Base-by-base conservation (phyloP, 2,797 vertebrate species). In the Notolepis coatsorum region DNA sequence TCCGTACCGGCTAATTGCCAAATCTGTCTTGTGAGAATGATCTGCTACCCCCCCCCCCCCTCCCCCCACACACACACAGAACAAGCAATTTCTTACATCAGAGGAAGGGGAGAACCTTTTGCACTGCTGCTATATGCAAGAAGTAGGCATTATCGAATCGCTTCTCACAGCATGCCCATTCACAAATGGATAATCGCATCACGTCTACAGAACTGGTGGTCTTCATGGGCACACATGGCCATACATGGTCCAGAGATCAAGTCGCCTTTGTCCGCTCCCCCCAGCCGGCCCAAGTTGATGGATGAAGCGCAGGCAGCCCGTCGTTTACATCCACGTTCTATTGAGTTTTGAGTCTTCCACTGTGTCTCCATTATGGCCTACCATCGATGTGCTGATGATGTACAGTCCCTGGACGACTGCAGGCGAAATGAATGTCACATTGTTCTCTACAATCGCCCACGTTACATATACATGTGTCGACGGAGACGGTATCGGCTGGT, bases 1-100 rank as follows among this genome's bases (percentile, higher is more conserved):
- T 57, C 63, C 62, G 61, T 53, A 27, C 7, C 39, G 80, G 70
- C 76, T 15, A 27, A 53, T 79, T 72, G 78, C 81, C 84, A 84
- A 39, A 72, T 61, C 55, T 41, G 67, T 87, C 73, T 78, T 81
- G 68, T 77, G 75, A 80, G 77, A 74, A 73, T 80, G 57, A 75
- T 80, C 58, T 61, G 30, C 46, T 71, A 18, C 70, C 8, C 61
- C 64, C 60, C 60, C 45, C n/a, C n/a, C n/a, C n/a, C n/a, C n/a
- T n/a, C n/a, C n/a, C n/a, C n/a, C n/a, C n/a, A n/a, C n/a, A n/a
- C n/a, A n/a, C n/a, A 43, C 60, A 7, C 46, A 73, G 64, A 74
- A 77, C 70, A 82, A 72, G 53, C 21, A 21, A 54, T 73, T 78
- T 25, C 42, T 83, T 75, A 42, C 48, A 23, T 8, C 7, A 23